Evolutionary conservation across 2,797 vertebrate species (phyloP).

Genomic region (Phrynocephalus guinanensis): DNA sequence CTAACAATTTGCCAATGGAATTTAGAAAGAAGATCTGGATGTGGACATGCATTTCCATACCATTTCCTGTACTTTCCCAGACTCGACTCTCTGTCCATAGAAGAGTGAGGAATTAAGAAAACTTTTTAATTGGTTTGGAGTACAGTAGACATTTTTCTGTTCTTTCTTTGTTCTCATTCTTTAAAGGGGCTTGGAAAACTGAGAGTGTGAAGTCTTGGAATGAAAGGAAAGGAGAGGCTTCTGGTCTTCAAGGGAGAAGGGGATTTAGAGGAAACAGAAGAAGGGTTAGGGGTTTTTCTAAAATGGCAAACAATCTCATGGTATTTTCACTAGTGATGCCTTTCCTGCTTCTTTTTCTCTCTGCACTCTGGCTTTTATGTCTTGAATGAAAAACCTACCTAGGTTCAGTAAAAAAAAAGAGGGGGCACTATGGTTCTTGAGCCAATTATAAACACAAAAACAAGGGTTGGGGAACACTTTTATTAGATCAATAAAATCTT

Average conservation of each 20-base stretch:
- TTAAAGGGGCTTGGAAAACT: neutral
- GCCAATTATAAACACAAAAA: too few species aligned
- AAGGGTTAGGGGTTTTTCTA: neutral
- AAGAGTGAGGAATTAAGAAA: neutral
- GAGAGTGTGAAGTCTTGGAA: neutral
- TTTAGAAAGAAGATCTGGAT: conserved; percentile 14
- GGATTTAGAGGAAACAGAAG: neutral
- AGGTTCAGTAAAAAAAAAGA: too few species aligned
- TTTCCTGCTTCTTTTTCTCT: neutral
- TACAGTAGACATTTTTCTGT: conserved; percentile 5
- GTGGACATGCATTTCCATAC: conserved; percentile 20
- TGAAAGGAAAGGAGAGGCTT: neutral
- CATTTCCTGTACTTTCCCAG: neutral
- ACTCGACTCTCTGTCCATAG: neutral
- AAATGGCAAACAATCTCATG: neutral
- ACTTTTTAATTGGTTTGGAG: conserved; percentile 21
- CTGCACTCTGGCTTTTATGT: neutral
- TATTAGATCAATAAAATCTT: too few species aligned
- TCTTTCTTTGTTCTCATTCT: neutral
- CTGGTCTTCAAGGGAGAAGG: neutral
- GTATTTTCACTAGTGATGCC: accelerated
- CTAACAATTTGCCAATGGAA: conserved; percentile 11
- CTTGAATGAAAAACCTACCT: neutral
- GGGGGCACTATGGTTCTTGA: too few species aligned
- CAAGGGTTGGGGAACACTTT: too few species aligned